Base-by-base conservation (phyloP, 2,797 vertebrate genomes). In the Argentina silus region DNA sequence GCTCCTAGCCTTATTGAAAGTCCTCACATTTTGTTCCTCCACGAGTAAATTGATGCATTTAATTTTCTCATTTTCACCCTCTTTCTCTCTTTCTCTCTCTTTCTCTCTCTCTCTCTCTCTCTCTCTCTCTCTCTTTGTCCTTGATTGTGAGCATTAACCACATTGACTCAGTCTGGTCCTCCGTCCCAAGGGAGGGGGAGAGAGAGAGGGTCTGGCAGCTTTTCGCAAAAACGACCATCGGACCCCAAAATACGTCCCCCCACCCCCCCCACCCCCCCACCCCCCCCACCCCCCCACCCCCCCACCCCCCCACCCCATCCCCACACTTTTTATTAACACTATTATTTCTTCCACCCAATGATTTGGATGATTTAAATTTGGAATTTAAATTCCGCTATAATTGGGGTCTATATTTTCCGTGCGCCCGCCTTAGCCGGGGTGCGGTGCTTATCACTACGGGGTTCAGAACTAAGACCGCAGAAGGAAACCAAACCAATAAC, bases 381-480 rank as follows among this genome's bases (percentile, higher is more conserved):
- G 84, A 90, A 82, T 87, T 85, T 86, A 91, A 92, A 92, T 85
- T 85, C 87, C 85, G 84, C 83, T 83, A 83, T 90, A 93, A 93
- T 89, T 88, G 80, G 85, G 27, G 90, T 89, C 83, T 86, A 90
- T 92, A 90, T 87, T 89, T 90, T 81, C 74, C 68, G 62, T 59
- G 90, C 27, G 27, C 70, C 76, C 78, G 85, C 86, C 47, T 53
- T 48, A 17, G 67, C 78, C 27, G 2, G 27, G 2, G 1, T 4
- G 27, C 27, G 78, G 60, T 65, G 69, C 87, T 90, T 88, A 93
- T 90, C 87, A 91, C 82, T 81, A 72, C 88, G 90, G 90, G 88
- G 89, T 90, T 4, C 93, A 90, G 93, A 89, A 94, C 94, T 93
- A 96, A 94, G 91, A 91, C 93, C 90, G 93, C 89, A 89, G 89